A percentile compares a stretch with the other conserved stretches of the same genome.
phyloP scores from a whole-genome alignment of 2,797 vertebrate species.

The Fundulus diaphanus region DNA sequence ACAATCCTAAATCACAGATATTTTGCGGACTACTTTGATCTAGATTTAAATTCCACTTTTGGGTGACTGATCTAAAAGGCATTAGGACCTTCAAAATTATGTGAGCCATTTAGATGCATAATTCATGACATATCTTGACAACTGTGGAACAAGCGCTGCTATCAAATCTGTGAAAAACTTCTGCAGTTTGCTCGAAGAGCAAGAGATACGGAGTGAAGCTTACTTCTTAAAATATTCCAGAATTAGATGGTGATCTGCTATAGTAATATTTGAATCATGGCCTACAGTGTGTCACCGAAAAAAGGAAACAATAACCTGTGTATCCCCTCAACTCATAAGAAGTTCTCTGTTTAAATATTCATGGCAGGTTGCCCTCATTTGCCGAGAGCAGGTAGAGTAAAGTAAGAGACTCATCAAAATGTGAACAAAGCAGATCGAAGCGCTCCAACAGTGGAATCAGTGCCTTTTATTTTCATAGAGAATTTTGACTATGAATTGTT shows the following conservation, averaged over 20 bases:
- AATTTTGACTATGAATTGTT: background rate
- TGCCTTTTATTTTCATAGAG: background rate
- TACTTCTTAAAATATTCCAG: constrained; percentile 6
- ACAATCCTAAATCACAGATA: too few species aligned
- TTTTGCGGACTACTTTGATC: background rate
- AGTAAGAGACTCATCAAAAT: background rate
- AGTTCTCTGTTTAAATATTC: background rate
- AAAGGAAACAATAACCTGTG: background rate
- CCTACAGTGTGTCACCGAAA: background rate
- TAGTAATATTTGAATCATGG: background rate
- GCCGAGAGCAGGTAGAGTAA: background rate
- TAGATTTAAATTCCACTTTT: constrained; percentile 5
- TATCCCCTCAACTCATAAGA: background rate
- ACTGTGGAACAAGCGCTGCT: constrained; percentile 25
- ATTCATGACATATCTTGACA: constrained; percentile 4
- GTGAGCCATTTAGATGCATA: background rate
- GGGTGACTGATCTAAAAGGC: background rate
- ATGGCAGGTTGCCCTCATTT: background rate
- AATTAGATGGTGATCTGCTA: background rate
- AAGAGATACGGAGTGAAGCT: background rate
- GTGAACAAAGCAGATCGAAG: background rate
- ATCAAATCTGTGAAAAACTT: constrained; percentile 1
- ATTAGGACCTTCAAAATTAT: constrained; percentile 1
- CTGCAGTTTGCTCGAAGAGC: background rate
- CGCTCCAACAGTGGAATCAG: background rate